Evolutionary conservation across 2,797 vertebrate species (phyloP).

Genomic region (Philypnodon macrostomus): DNA sequence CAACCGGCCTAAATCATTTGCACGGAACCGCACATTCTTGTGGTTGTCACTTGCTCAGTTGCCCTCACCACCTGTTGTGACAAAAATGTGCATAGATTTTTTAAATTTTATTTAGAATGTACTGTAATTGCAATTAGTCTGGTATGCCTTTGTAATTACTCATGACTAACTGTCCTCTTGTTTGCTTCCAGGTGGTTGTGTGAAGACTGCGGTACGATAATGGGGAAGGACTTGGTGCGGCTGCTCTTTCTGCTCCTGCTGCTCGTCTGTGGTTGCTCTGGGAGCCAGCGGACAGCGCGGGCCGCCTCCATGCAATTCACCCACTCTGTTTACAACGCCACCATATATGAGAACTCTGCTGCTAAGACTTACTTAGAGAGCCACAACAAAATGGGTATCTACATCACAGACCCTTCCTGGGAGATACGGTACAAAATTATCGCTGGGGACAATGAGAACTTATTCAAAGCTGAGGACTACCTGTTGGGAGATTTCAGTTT

Average conservation of each 20-base stretch:
- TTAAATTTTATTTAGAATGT: neutral
- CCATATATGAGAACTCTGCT: conserved; percentile 97
- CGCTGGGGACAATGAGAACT: conserved; percentile 94
- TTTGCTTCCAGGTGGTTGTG: conserved; percentile 78
- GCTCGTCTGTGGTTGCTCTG: conserved; percentile 80
- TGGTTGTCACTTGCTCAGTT: too few relatives aligned
- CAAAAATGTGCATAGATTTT: neutral
- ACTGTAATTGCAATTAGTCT: neutral
- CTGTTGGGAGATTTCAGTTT: conserved; percentile 95
- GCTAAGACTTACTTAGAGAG: conserved; percentile 95
- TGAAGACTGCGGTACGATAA: conserved; percentile 79
- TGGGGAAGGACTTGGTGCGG: conserved; percentile 83
- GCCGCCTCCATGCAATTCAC: conserved; percentile 84
- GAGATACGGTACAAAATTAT: conserved; percentile 97
- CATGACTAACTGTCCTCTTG: conserved; percentile 9
- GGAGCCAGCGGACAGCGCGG: conserved; percentile 75
- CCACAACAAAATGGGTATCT: conserved; percentile 94
- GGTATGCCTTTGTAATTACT: neutral
- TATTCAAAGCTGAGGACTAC: conserved; percentile 98
- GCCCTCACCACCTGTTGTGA: neutral
- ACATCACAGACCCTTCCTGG: conserved; percentile 83
- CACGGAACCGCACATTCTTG: too few relatives aligned
- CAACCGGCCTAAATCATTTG: too few relatives aligned
- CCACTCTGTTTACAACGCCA: conserved; percentile 88
- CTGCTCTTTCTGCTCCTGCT: conserved; percentile 79